These are phyloP conservation scores for Xenopus laevis DNA, from an alignment of 2,113 vertebrate species.

Conservation along the genomic window DNA sequence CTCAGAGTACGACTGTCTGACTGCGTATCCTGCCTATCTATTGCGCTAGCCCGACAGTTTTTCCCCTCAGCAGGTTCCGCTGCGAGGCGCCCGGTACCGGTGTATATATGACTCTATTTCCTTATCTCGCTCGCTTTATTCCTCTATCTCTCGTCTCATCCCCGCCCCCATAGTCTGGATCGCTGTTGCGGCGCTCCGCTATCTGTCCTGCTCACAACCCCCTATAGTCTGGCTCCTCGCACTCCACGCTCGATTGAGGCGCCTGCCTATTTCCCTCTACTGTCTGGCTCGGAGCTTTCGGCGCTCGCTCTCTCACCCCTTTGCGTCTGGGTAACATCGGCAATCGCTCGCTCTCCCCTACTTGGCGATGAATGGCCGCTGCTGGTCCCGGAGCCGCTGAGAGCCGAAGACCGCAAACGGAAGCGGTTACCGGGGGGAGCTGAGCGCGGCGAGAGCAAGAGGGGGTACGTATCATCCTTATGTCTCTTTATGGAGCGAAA, in stretches of 20 bases:
- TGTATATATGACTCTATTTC: not conserved
- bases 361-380: conserved; percentile 41
- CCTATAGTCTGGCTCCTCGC: conserved; percentile 18
- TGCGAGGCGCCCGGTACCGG: not conserved
- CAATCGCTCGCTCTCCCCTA: conserved; percentile 20
- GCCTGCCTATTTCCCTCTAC: conserved; percentile 20
- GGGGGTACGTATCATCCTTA: conserved; percentile 9
- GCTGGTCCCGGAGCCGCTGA: conserved; percentile 31
- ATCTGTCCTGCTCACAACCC: not conserved
- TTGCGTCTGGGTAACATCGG: conserved; percentile 18
- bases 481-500: not conserved
- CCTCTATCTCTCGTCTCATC: not conserved
- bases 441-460: conserved; percentile 39
- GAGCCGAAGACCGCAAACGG: conserved; percentile 31
- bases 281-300: conserved; percentile 31
- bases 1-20: too few species aligned
- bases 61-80: not conserved
- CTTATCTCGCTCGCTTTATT: not conserved
- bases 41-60: too few species aligned
- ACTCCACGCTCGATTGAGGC: not conserved
- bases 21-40: too few species aligned
- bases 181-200: not conserved
- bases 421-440: conserved; percentile 25
- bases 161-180: not conserved
- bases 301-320: not conserved